phyloP scores from a whole-genome alignment of 2,113 vertebrate species.

The Azemiops feae region DNA sequence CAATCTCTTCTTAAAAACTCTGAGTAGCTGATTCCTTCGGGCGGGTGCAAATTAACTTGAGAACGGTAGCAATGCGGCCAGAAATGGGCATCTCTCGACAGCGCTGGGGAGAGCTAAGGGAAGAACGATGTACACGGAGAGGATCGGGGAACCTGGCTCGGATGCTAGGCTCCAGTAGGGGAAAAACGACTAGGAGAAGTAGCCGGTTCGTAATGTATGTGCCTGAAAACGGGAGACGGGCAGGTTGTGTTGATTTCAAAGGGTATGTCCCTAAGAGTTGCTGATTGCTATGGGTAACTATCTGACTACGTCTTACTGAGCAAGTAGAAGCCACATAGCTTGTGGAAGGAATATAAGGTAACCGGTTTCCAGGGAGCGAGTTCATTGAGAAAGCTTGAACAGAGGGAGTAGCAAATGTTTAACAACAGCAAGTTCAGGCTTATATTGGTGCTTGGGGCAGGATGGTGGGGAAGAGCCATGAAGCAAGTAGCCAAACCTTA shows the following conservation, averaged over 20 bases:
- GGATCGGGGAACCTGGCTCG: no score
- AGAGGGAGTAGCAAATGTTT: background rate
- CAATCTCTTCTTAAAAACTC: no score
- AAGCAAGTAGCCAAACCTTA: background rate
- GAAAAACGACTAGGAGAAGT: no score
- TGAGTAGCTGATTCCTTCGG: background rate
- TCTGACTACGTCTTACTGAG: background rate
- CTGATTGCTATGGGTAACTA: background rate
- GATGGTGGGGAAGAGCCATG: background rate
- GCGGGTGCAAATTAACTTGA: no score
- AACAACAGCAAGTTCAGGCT: background rate
- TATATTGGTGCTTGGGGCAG: background rate
- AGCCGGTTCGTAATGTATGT: no score
- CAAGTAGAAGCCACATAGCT: background rate
- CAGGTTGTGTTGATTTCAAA: no score
- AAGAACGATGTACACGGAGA: no score
- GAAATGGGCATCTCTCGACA: no score
- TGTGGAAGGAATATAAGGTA: background rate
- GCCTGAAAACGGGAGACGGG: no score
- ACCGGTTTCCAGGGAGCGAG: background rate
- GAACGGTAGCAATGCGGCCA: no score
- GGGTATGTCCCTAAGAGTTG: background rate
- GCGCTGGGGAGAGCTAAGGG: no score
- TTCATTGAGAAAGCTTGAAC: background rate
- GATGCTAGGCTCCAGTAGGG: no score